Evolutionary conservation across 2,797 vertebrate species (phyloP).

Genomic region (Thalassophryne amazonica): DNA sequence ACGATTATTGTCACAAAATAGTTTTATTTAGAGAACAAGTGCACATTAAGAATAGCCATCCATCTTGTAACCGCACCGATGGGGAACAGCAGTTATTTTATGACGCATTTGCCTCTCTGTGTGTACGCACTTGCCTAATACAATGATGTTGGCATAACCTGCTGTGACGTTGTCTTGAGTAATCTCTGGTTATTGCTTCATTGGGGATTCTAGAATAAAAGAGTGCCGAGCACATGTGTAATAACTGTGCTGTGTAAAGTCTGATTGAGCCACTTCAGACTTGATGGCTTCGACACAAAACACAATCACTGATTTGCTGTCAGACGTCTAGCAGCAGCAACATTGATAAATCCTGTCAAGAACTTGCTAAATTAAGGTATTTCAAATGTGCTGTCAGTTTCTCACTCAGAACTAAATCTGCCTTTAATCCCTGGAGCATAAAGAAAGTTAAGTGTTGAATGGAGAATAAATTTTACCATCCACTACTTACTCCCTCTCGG

Average conservation of each 20-base stretch:
- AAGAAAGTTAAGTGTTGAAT: constrained; percentile 49
- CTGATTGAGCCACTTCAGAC: constrained; percentile 56
- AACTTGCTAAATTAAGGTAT: constrained; percentile 58
- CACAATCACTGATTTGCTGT: constrained; percentile 47
- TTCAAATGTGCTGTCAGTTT: constrained; percentile 47
- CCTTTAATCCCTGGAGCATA: constrained; percentile 54
- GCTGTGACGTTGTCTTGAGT: constrained; percentile 37
- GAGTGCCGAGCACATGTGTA: constrained; percentile 35
- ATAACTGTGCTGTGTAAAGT: constrained; percentile 49
- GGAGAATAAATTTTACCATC: constrained; percentile 53
- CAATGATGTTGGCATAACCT: constrained; percentile 45
- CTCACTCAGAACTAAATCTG: constrained; percentile 49
- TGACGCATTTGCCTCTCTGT: constrained; percentile 49
- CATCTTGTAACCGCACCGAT: constrained; percentile 47
- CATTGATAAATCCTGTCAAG: constrained; percentile 55
- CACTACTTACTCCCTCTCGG: constrained; percentile 39
- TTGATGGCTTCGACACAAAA: constrained; percentile 44
- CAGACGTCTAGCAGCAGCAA: constrained; percentile 34
- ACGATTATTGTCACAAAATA: too few relatives aligned
- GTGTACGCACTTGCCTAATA: constrained; percentile 42
- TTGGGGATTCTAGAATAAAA: constrained; percentile 41
- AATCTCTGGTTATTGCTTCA: constrained; percentile 51
- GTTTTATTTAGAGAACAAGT: neutral
- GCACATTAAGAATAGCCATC: constrained; percentile 27
- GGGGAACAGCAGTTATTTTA: constrained; percentile 16